Evolutionary conservation across 1,140 invertebrate species (phyloP), one percentile per base, ranked within the genome.

Genomic region (Ridgeia piscesae): DNA sequence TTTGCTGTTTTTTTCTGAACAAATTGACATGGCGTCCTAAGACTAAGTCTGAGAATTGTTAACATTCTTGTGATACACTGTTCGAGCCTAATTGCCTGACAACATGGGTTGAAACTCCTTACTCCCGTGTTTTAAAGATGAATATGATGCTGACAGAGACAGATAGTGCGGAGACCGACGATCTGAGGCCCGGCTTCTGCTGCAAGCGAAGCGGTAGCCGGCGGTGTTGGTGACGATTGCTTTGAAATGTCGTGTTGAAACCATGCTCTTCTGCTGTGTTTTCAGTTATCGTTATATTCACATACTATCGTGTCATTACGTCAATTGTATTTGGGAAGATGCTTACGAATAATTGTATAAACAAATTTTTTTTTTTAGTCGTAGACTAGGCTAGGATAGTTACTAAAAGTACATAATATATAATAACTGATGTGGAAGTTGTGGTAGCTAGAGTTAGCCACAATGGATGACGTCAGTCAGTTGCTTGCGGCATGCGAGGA

Each of bases 401-500:
- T 21, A 77, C 58, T 21, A 77, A n/a, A n/a, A n/a, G 27, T 77
- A 77, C 58, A 27, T 77, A 31, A 42, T 6, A 6, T 6, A 42
- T 42, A 42, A 42, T 42, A 42, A 14, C 58, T 8, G 58, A 21
- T 21, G 11, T 77, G 58, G 58, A 77, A 77, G 58, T 77, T 77
- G 58, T 4, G 58, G 11, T 77, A 77, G 11, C 58, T 77, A 8
- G 58, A 77, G 17, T 77, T 77, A 31, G 91, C n/a, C 17, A 91
- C 9, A 91, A 91, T 91, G 91, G 91, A 91, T 35, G 34, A 58
- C 21, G 48, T 48, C 17, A 17, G 94, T 48, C 94, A 95, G 92
- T 92, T 95, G 91, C 93, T 95, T 92, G 94, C 93, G 93, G 93
- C 94, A 11, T 95, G 95, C 91, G 95, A 95, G 91, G 94, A 95